Conservation (phyloP, 2,797 vertebrate genomes). For the Oreonectes daqikongensis region DNA sequence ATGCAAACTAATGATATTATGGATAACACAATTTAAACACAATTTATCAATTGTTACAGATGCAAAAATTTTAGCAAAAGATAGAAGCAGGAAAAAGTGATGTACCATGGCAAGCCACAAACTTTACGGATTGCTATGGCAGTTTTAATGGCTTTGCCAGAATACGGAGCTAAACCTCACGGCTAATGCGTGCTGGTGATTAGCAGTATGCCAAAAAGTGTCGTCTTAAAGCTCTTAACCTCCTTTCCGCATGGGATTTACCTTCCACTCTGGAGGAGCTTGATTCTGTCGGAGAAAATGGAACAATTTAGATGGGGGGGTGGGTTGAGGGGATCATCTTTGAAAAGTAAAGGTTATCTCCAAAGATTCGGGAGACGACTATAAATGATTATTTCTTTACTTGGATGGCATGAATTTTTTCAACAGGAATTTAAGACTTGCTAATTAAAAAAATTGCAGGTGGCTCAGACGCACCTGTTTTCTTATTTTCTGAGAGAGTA, state of each 20-base stretch:
- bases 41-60: neutral
- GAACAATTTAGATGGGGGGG: neutral
- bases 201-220: neutral
- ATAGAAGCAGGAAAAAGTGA: neutral
- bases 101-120: neutral
- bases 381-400: slow-evolving; percentile 1
- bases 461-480: no score
- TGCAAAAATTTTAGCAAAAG: slow-evolving; percentile 1
- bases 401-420: neutral
- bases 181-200: slow-evolving; percentile 11
- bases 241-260: slow-evolving; percentile 27
- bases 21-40: neutral
- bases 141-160: slow-evolving; percentile 25
- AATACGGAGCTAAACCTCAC: slow-evolving; percentile 17
- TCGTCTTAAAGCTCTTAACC: slow-evolving; percentile 13
- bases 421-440: neutral
- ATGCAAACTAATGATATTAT: no score
- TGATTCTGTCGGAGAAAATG: neutral
- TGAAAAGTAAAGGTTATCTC: neutral
- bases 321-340: neutral
- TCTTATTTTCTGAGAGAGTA: neutral
- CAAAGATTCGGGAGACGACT: neutral
- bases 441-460: neutral
- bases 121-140: slow-evolving; percentile 8
- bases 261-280: neutral